A percentile compares a stretch with the other conserved stretches of the same genome.
Evolutionary conservation across 2,113 vertebrate genomes (phyloP).

Genomic region (Petaurus breviceps): DNA sequence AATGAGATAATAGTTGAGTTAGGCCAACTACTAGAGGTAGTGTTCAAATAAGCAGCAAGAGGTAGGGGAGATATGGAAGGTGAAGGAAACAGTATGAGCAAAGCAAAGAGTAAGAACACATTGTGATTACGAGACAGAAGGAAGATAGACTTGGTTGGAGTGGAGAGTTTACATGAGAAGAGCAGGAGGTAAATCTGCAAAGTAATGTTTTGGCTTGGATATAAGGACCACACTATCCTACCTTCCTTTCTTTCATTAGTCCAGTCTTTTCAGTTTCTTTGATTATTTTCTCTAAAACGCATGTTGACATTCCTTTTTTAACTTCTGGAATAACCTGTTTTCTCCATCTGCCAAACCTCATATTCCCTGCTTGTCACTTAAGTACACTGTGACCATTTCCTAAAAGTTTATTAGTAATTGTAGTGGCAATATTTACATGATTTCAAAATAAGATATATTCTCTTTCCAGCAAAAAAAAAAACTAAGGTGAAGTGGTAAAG

Average conservation of each 20-base stretch:
- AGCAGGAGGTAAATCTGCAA: background rate
- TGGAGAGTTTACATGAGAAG: background rate
- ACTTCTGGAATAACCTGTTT: background rate
- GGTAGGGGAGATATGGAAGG: background rate
- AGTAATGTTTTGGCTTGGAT: background rate
- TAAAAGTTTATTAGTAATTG: background rate
- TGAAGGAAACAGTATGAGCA: background rate
- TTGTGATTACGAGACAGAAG: background rate
- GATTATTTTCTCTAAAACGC: background rate
- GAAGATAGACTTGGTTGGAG: background rate
- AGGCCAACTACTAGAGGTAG: background rate
- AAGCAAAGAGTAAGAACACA: no score
- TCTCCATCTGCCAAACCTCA: background rate
- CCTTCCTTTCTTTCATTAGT: background rate
- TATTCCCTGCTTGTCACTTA: background rate
- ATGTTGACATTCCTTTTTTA: background rate
- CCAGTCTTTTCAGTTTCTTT: background rate
- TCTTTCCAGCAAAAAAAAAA: background rate
- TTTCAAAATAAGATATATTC: background rate
- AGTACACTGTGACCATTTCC: background rate
- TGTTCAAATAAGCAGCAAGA: background rate
- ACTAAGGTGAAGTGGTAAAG: background rate
- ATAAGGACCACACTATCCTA: background rate
- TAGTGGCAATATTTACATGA: background rate
- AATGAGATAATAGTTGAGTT: background rate